Evolutionary conservation across 1,140 invertebrate genomes (phyloP), one percentile per base, ranked within the genome.

Genomic region (Globodera rostochiensis): DNA sequence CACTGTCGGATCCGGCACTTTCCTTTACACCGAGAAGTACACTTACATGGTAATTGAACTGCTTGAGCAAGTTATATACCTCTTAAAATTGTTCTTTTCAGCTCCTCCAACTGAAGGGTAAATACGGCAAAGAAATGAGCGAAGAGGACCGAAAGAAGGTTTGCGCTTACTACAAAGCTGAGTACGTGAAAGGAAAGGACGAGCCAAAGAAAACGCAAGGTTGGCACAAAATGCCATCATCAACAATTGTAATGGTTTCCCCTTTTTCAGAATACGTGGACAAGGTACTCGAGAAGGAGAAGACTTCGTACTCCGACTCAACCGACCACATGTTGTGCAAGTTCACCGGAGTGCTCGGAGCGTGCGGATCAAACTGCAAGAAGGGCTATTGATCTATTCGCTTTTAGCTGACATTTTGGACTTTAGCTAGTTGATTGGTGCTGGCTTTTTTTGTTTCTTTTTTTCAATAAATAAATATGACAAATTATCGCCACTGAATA

Each of bases 391-490:
- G 57, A 64, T 53, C 6, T 3, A 46, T 15, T 74, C 49, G 49
- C 57, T 11, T 74, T 74, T 74, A 74, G 49, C 11, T 9, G 9
- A 8, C 49, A 19, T 4, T 73, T n/a, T 36, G 36, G 36, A 7
- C 7, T 73, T 25, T 73, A 49, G n/a, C n/a, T 8, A 36, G 25
- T 4, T 19, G 25, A 36, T 19, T 7, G n/a, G n/a, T 73, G 50
- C n/a, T 36, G 36, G 50, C 50, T 25, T 0, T 36, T 73, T 73
- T 36, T 49, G 6, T 36, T 36, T 49, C 6, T 21, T 73, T 73
- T n/a, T 21, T 49, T 73, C 15, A 15, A 73, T 73, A 73, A 73
- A 73, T 21, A n/a, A 73, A 73, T 21, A 47, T 73, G 45, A 36
- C 36, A 36, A 36, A 36, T 36, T 1, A 36, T 36, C 3, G 36